A percentile compares a stretch with the other conserved stretches of the same genome.
phyloP scores from a whole-genome alignment of 2,888 invertebrate species.

The Sinopyrophorus schimmeli region DNA sequence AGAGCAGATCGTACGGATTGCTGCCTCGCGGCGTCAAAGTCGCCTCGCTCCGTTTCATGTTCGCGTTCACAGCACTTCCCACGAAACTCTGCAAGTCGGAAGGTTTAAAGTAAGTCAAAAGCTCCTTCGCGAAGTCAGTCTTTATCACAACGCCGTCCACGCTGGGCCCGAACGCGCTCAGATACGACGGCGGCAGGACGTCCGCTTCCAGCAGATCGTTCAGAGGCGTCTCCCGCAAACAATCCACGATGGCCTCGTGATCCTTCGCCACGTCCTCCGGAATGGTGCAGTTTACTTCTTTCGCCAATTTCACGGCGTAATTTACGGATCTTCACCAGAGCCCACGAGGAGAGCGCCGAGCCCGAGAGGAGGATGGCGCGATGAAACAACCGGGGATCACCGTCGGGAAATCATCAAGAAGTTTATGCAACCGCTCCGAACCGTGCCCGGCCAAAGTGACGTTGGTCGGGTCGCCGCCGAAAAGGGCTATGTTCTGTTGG shows the following conservation, averaged over 20 bases:
- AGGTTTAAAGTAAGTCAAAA: slow-evolving; percentile 70
- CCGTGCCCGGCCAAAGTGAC: slow-evolving; percentile 96
- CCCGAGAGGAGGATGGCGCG: slow-evolving; percentile 85
- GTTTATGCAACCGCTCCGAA: slow-evolving; percentile 91
- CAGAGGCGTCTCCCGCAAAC: slow-evolving; percentile 74
- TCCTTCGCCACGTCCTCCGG: slow-evolving; percentile 80
- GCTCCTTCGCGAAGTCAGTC: slow-evolving; percentile 81
- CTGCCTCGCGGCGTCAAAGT: slow-evolving; percentile 59
- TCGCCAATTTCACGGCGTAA: slow-evolving; percentile 79
- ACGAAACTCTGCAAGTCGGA: slow-evolving; percentile 68
- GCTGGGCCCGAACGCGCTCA: slow-evolving; percentile 90
- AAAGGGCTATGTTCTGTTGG: slow-evolving; percentile 90
- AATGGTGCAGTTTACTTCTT: slow-evolving; percentile 79
- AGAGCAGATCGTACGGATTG: slow-evolving; percentile 80
- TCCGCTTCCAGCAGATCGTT: slow-evolving; percentile 75
- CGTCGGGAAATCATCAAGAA: slow-evolving; percentile 97
- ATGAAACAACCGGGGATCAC: slow-evolving; percentile 88
- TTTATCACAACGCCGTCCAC: slow-evolving; percentile 94
- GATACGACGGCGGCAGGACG: slow-evolving; percentile 78
- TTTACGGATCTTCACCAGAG: slow-evolving; percentile 79
- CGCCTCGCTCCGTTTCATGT: slow-evolving; percentile 65
- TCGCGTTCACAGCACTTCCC: slow-evolving; percentile 62
- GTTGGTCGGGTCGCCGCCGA: slow-evolving; percentile 91
- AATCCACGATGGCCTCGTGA: slow-evolving; percentile 84
- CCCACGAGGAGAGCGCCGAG: slow-evolving; percentile 88